Evolutionary conservation across 2,797 vertebrate genomes (phyloP).

Genomic region (Eidolon dupreanum): DNA sequence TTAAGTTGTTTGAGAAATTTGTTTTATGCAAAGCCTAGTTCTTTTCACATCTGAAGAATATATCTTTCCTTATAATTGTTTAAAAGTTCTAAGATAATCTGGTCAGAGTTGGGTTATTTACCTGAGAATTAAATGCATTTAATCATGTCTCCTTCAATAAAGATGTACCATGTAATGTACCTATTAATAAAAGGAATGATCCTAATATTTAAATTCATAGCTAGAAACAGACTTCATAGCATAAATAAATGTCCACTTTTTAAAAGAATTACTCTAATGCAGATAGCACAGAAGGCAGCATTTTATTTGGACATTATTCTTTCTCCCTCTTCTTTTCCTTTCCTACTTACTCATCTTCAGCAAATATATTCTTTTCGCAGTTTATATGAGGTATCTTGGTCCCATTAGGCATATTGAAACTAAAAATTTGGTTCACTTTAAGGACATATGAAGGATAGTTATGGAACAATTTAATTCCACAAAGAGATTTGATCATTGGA

Average conservation of each 20-base stretch:
- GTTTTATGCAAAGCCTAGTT: background rate
- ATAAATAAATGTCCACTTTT: background rate
- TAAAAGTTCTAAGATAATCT: constrained; percentile 36
- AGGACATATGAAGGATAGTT: background rate
- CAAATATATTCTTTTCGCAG: background rate
- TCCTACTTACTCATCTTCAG: background rate
- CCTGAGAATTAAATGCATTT: constrained; percentile 41
- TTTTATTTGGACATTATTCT: background rate
- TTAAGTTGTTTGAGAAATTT: background rate
- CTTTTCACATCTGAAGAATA: background rate
- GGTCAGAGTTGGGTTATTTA: background rate
- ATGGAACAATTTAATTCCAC: background rate
- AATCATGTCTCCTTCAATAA: constrained; percentile 22
- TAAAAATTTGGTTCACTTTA: background rate
- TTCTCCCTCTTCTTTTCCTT: background rate
- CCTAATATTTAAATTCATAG: background rate
- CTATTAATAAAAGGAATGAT: background rate
- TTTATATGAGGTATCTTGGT: background rate
- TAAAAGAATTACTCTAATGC: background rate
- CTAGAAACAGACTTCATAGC: background rate
- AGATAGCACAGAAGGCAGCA: background rate
- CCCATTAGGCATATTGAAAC: background rate
- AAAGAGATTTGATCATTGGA: background rate
- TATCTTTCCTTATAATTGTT: background rate
- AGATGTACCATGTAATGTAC: background rate